Conservation (phyloP, 2,113 vertebrate genomes). For the Scomber japonicus region DNA sequence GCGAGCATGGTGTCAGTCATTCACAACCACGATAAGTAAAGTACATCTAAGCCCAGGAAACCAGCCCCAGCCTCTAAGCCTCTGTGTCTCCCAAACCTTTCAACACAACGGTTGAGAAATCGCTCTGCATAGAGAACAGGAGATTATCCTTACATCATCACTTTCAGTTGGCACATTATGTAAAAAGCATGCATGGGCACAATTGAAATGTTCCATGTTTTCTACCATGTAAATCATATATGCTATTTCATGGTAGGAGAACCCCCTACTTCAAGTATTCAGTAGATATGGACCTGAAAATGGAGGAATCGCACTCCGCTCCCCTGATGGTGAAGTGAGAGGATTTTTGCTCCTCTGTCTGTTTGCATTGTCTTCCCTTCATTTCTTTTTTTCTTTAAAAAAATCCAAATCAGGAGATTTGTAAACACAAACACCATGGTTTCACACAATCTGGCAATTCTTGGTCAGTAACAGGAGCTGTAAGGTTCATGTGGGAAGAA, state of each 20-base stretch:
- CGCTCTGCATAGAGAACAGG: conserved; percentile 78
- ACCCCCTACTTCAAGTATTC: conserved; percentile 87
- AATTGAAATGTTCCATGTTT: conserved; percentile 71
- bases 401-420: conserved; percentile 52
- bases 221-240: conserved; percentile 76
- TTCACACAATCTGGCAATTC: conserved; percentile 50
- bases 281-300: conserved; percentile 86
- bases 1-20: conserved; percentile 11
- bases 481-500: conserved; percentile 53
- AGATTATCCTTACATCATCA: conserved; percentile 65
- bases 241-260: conserved; percentile 81
- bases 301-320: conserved; percentile 69
- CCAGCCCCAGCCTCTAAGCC: conserved; percentile 49
- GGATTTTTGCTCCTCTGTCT: conserved; percentile 75
- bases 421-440: conserved; percentile 70
- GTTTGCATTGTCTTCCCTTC: conserved; percentile 75
- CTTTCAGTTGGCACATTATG: conserved; percentile 81
- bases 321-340: conserved; percentile 75
- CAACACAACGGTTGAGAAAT: conserved; percentile 66
- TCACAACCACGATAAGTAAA: conserved; percentile 36
- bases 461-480: conserved; percentile 58
- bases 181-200: conserved; percentile 80
- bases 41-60: conserved; percentile 58
- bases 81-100: conserved; percentile 51
- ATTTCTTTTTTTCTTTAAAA: background rate